Evolutionary conservation across 2,888 invertebrate species (phyloP).

Genomic region (Caenorhabditis angaria): DNA sequence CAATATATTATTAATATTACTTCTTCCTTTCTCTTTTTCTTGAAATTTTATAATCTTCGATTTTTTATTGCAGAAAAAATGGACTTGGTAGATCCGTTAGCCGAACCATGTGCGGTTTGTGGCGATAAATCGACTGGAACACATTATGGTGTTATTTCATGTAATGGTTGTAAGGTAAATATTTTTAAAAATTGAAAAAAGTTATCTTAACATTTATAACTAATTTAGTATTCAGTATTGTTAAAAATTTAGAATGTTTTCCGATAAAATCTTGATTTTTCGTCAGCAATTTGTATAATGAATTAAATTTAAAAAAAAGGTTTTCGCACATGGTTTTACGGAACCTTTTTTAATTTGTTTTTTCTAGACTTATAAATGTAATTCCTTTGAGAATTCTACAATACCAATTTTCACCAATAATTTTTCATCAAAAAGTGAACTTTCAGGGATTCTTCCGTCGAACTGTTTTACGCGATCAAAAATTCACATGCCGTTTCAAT

Average conservation of each 20-base stretch:
- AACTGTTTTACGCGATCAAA: conserved; percentile 71
- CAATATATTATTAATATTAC: too few relatives aligned
- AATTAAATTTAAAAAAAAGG: conserved; percentile 3
- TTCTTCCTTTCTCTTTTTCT: too few relatives aligned
- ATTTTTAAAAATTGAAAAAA: too few relatives aligned
- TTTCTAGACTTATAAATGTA: too few relatives aligned
- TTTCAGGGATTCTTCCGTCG: conserved; percentile 72
- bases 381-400: neutral
- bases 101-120: conserved; percentile 71
- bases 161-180: conserved; percentile 70
- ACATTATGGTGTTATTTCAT: conserved; percentile 63
- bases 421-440: neutral
- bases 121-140: conserved; percentile 64
- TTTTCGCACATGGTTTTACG: too few relatives aligned
- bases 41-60: too few relatives aligned
- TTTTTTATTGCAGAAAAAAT: conserved; percentile 10
- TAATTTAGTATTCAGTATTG: too few relatives aligned
- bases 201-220: too few relatives aligned
- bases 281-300: too few relatives aligned
- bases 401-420: neutral
- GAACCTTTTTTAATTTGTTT: too few relatives aligned
- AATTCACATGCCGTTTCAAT: conserved; percentile 71
- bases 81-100: conserved; percentile 64
- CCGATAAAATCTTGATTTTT: too few relatives aligned
- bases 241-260: too few relatives aligned